phyloP scores from a whole-genome alignment of 64 coral and sea anemone species.

The Anthopleura sola region DNA sequence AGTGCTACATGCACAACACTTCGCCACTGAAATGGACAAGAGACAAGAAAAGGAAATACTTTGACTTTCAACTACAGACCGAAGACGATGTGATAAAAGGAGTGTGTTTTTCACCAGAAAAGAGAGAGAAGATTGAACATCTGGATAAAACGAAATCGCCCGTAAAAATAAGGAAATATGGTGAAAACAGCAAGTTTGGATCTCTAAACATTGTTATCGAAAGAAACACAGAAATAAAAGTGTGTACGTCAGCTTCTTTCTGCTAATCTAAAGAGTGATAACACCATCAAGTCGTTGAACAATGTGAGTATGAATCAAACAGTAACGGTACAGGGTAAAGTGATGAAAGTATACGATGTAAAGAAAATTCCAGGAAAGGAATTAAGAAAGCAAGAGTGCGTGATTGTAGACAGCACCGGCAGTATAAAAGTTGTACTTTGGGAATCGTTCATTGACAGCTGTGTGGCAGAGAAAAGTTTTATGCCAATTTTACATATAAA shows the following conservation, averaged over 20 bases:
- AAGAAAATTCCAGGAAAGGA: slow-evolving; percentile 7
- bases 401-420: slow-evolving; percentile 15
- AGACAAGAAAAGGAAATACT: not conserved
- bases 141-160: not conserved
- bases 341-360: not conserved
- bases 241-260: too few species aligned
- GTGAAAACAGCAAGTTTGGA: slow-evolving; percentile 1
- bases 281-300: not conserved
- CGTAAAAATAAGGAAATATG: slow-evolving; percentile 4
- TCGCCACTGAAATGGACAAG: too few species aligned
- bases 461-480: too few species aligned
- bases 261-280: not conserved
- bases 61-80: not conserved
- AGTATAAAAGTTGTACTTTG: slow-evolving; percentile 28
- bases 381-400: not conserved
- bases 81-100: slow-evolving; percentile 10
- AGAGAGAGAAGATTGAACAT: not conserved
- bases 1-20: too few species aligned
- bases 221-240: not conserved
- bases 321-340: not conserved
- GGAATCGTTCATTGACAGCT: too few species aligned
- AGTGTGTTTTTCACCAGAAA: not conserved
- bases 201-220: not conserved
- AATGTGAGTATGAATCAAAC: not conserved
- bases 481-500: too few species aligned